Base-by-base conservation (phyloP, 2,888 invertebrate genomes). In the Leptinotarsa juncta region DNA sequence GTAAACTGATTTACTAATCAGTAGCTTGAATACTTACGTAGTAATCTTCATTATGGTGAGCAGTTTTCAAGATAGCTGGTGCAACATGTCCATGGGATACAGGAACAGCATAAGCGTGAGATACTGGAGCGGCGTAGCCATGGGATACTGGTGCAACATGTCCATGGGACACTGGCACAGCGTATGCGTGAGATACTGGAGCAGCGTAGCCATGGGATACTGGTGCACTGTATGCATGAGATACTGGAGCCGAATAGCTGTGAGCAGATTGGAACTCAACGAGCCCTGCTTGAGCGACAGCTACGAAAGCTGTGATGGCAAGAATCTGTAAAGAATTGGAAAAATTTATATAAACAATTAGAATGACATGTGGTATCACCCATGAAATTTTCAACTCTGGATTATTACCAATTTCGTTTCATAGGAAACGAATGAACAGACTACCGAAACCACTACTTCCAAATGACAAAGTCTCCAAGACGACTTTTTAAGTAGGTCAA, bases 41-140 rank as follows among this genome's bases (percentile, higher is more conserved):
- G 73, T 83, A 81, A 72, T 83, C 83, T 62, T 77, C 80, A 51
- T 76, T 73, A 60, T 81, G 79, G 16, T 76, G 78, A 12, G 75
- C 74, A 16, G 75, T 70, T 67, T 79, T 75, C 3, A 74, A 65
- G n/a, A 71, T 51, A 67, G 73, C 70, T 20, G 80, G 79, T 18
- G 78, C 80, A 42, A 74, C 73, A 53, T 81, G 80, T 71, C 78
- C 79, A 51, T 32, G 32, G 32, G 32, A 32, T 32, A 32, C 32
- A 7, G 32, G 32, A 0, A 32, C 32, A 32, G 32, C 32, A 32
- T 32, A 32, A 32, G 32, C 32, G 32, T 32, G 32, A 2, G 32
- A 32, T 32, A 32, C 32, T 32, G 32, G 32, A 32, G 32, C 32
- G 1, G 32, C 32, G 32, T 32, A 32, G 2, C 32, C 32, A 32